Percentiles rank a stretch among this genome's conserved stretches.
These are phyloP conservation scores for Hedya salicella DNA, from an alignment of 2,888 invertebrate genomes.

Conservation along the genomic window DNA sequence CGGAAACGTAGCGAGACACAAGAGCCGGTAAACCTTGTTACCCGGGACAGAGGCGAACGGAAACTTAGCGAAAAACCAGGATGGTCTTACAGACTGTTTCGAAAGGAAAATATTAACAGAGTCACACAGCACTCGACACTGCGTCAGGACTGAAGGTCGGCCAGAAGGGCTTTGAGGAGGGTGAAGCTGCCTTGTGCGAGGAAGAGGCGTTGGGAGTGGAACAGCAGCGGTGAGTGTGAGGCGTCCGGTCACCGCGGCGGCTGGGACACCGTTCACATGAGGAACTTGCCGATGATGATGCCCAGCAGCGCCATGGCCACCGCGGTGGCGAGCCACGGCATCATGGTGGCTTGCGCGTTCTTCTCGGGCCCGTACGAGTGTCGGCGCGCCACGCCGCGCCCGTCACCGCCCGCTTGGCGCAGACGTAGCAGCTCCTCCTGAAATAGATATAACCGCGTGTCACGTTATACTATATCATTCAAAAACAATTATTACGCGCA, in stretches of 20 bases:
- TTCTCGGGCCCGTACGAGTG: constrained; percentile 84
- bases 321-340: constrained; percentile 88
- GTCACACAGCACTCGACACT: constrained; percentile 15
- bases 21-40: too few species aligned
- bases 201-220: constrained; percentile 67
- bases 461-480: not conserved
- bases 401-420: constrained; percentile 77
- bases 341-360: constrained; percentile 83
- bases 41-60: too few species aligned
- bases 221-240: constrained; percentile 68
- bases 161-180: constrained; percentile 46
- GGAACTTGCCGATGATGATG: constrained; percentile 91
- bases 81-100: not conserved
- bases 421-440: constrained; percentile 88
- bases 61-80: not conserved
- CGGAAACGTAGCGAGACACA: too few species aligned
- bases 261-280: constrained; percentile 87
- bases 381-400: constrained; percentile 65
- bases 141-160: constrained; percentile 42
- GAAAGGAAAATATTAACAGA: not conserved
- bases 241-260: constrained; percentile 63
- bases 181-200: constrained; percentile 65
- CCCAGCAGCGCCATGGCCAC: constrained; percentile 89
- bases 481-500: too few species aligned
- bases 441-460: constrained; percentile 38